Conservation (phyloP, 2,797 vertebrate genomes). For the Helicolenus hilgendorfi region DNA sequence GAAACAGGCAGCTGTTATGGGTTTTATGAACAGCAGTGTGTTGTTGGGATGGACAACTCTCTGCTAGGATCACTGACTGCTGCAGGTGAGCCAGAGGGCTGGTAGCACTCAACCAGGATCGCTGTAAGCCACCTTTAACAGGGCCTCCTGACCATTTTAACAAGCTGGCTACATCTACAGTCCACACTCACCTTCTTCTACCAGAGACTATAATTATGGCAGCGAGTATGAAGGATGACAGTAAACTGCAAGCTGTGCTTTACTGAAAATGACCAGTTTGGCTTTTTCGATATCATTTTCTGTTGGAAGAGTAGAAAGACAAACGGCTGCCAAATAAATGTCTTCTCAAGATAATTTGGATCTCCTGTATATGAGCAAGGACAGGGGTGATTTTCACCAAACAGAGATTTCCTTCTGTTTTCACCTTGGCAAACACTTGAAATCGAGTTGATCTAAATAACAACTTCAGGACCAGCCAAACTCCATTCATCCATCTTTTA, state of each 20-base stretch:
- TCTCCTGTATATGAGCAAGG: not conserved
- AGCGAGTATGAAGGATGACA: not conserved
- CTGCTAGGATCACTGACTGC: not conserved
- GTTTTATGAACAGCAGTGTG: not conserved
- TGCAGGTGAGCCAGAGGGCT: not conserved
- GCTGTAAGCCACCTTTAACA: not conserved
- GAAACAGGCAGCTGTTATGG: not conserved
- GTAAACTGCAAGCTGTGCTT: not conserved
- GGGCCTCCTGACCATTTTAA: not conserved
- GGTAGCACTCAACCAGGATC: not conserved
- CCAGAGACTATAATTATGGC: not conserved
- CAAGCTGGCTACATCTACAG: not conserved
- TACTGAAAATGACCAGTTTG: not conserved
- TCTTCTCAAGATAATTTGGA: not conserved
- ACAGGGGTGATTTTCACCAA: not conserved
- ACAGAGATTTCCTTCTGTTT: not conserved
- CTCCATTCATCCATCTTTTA: slow-evolving; percentile 14
- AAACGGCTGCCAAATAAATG: not conserved
- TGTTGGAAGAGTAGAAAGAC: not conserved
- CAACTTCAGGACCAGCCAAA: not conserved
- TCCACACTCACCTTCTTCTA: not conserved
- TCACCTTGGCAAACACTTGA: not conserved
- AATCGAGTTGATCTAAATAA: not conserved
- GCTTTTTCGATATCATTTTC: not conserved
- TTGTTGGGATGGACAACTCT: not conserved